Conservation (phyloP, 1,140 invertebrate species). For the Sipha flava region DNA sequence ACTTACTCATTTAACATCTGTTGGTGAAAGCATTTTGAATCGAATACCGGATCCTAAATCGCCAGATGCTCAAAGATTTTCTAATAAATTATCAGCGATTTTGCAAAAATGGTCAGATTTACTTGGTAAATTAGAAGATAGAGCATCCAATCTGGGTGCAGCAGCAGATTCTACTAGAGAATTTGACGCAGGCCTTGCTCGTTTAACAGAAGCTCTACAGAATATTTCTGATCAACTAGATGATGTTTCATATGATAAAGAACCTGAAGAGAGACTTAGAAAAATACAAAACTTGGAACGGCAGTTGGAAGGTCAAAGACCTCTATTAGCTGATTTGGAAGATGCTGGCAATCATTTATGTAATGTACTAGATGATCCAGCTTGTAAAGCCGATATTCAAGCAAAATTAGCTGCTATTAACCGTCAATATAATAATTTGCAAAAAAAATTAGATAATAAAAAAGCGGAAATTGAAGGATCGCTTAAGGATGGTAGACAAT, state of each 20-base stretch:
- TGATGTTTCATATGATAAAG: conserved; percentile 67
- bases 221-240: conserved; percentile 78
- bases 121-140: conserved; percentile 65
- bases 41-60: conserved; percentile 57
- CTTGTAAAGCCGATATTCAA: conserved; percentile 81
- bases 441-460: conserved; percentile 78
- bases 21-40: conserved; percentile 66
- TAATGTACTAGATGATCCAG: conserved; percentile 81
- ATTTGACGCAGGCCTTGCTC: conserved; percentile 75
- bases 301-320: conserved; percentile 77
- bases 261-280: conserved; percentile 76
- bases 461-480: conserved; percentile 85
- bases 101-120: conserved; percentile 72
- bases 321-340: conserved; percentile 76
- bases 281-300: conserved; percentile 77
- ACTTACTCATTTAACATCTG: conserved; percentile 71
- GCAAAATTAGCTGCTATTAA: conserved; percentile 72
- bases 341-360: conserved; percentile 75
- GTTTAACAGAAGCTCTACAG: conserved; percentile 71
- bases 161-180: conserved; percentile 81
- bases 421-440: conserved; percentile 73
- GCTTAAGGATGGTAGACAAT: conserved; percentile 65
- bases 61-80: conserved; percentile 63
- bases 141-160: conserved; percentile 73
- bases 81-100: conserved; percentile 56